A percentile compares a stretch with the other conserved stretches of the same genome.
These are phyloP conservation scores for Peribatodes rhomboidaria DNA, from an alignment of 2,888 invertebrate species.

Conservation along the genomic window DNA sequence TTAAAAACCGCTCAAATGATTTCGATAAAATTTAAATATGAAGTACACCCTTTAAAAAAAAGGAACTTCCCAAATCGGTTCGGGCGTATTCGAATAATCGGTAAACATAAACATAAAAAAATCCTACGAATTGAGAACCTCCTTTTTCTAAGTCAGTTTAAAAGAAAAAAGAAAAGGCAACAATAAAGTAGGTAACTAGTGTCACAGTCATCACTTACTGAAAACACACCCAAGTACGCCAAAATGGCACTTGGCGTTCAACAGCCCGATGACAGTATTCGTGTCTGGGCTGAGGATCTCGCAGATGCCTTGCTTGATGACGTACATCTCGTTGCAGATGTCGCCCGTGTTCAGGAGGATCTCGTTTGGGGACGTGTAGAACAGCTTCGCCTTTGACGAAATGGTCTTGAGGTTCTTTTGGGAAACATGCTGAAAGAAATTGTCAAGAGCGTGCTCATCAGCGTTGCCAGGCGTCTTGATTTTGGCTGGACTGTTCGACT, in stretches of 20 bases:
- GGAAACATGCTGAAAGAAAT: conserved; percentile 58
- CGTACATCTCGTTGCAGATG: conserved; percentile 73
- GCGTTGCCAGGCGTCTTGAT: too few relatives aligned
- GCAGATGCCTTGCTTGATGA: conserved; percentile 73
- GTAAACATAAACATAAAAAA: too few relatives aligned
- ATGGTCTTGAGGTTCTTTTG: conserved; percentile 68
- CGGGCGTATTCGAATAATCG: too few relatives aligned
- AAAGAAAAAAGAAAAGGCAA: too few relatives aligned
- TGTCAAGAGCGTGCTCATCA: not conserved
- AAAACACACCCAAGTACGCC: conserved; percentile 72
- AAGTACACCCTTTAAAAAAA: too few relatives aligned
- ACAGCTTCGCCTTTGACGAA: conserved; percentile 64
- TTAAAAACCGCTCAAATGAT: too few relatives aligned
- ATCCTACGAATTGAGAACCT: too few relatives aligned
- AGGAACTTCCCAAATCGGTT: too few relatives aligned
- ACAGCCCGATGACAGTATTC: conserved; percentile 51
- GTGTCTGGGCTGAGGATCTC: conserved; percentile 70
- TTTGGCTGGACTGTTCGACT: too few relatives aligned
- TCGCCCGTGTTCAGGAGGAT: conserved; percentile 75
- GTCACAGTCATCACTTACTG: conserved; percentile 57
- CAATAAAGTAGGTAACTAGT: not conserved
- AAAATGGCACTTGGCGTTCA: conserved; percentile 62
- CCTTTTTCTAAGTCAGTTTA: too few relatives aligned
- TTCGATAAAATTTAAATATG: too few relatives aligned
- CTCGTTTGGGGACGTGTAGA: conserved; percentile 75